Evolutionary conservation across 2,113 vertebrate genomes (phyloP).

Genomic region (Polypterus senegalus): DNA sequence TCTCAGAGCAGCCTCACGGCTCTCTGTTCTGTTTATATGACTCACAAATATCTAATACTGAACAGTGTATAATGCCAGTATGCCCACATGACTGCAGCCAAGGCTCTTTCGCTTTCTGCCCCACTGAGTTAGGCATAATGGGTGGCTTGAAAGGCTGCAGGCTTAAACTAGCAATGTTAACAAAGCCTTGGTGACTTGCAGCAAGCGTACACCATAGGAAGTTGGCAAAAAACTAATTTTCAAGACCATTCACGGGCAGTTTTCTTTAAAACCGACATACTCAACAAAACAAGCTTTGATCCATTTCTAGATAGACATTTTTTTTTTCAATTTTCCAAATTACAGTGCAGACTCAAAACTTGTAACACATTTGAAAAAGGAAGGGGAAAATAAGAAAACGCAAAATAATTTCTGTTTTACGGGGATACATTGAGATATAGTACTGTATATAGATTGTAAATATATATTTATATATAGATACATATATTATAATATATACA

Average conservation of each 20-base stretch:
- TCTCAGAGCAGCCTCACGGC: conserved; percentile 40
- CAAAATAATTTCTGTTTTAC: no score
- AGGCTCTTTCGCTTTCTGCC: conserved; percentile 59
- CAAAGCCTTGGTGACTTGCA: conserved; percentile 68
- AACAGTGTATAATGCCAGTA: conserved; percentile 46
- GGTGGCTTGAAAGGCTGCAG: conserved; percentile 54
- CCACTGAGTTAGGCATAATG: conserved; percentile 50
- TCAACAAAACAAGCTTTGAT: conserved; percentile 1
- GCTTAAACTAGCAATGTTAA: conserved; percentile 58
- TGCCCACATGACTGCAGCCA: conserved; percentile 54
- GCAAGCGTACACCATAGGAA: conserved; percentile 43
- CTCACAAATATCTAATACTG: conserved; percentile 56
- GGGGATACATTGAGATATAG: no score
- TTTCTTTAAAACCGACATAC: conserved; percentile 1
- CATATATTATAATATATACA: no score
- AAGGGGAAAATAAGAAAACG: no score
- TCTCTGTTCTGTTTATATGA: conserved; percentile 55
- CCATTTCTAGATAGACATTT: neutral
- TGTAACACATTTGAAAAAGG: no score
- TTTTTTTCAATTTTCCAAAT: no score
- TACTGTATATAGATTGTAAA: no score
- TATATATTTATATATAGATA: no score
- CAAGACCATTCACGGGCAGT: conserved; percentile 34
- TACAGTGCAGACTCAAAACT: no score
- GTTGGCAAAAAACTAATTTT: conserved; percentile 59